These are phyloP conservation scores for Pangasianodon gigas DNA, from an alignment of 2,113 vertebrate species.

Conservation along the genomic window DNA sequence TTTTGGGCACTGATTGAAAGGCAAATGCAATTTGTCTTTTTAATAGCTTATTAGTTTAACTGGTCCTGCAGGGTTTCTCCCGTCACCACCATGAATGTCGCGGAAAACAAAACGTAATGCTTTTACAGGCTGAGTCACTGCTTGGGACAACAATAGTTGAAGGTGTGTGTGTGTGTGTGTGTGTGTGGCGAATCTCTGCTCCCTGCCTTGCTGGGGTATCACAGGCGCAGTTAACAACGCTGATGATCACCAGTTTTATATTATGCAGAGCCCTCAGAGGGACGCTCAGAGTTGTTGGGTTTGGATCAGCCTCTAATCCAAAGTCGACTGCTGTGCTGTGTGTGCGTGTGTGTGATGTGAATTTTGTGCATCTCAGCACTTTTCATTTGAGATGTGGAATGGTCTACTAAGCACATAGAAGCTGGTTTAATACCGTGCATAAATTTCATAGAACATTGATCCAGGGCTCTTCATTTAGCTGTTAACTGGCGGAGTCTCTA, in stretches of 20 bases:
- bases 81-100: constrained; percentile 47
- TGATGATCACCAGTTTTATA: constrained; percentile 16
- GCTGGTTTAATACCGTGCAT: background rate
- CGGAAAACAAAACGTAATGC: constrained; percentile 53
- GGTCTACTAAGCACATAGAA: background rate
- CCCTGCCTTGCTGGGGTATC: background rate
- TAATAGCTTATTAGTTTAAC: constrained; percentile 64
- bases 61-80: constrained; percentile 45
- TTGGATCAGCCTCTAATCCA: constrained; percentile 22
- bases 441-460: background rate
- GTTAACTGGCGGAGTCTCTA: constrained; percentile 66
- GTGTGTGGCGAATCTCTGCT: constrained; percentile 18
- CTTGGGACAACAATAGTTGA: constrained; percentile 52
- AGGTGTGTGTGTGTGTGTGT: constrained; percentile 18
- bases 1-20: constrained; percentile 61
- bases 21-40: constrained; percentile 60
- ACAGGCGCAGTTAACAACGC: background rate
- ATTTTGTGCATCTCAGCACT: background rate
- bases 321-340: background rate
- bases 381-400: background rate
- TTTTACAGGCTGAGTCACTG: constrained; percentile 55
- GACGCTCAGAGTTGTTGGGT: constrained; percentile 5
- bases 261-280: background rate
- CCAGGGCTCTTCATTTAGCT: constrained; percentile 42
- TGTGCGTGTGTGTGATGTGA: constrained; percentile 12